Percentiles rank a stretch among this genome's conserved stretches.
phyloP scores from a whole-genome alignment of 2,888 invertebrate species.

The Eulithis prunata region DNA sequence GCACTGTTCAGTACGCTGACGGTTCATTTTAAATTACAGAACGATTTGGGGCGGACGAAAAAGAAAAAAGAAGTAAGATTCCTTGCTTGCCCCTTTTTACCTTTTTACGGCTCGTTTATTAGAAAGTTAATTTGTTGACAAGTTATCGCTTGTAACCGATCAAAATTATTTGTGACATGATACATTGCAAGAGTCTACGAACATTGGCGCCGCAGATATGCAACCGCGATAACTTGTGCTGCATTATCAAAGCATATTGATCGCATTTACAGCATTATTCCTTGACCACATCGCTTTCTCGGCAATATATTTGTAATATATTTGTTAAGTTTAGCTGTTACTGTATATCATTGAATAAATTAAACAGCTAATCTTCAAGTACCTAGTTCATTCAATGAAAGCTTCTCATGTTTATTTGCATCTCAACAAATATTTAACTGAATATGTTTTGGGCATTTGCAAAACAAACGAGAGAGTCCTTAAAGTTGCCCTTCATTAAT shows the following conservation, averaged over 20 bases:
- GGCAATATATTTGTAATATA: conserved; percentile 62
- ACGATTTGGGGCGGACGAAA: conserved; percentile 98
- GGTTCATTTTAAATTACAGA: conserved; percentile 87
- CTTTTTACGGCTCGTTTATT: conserved; percentile 82
- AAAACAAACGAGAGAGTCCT: conserved; percentile 11
- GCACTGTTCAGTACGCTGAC: conserved; percentile 61
- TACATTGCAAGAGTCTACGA: conserved; percentile 53
- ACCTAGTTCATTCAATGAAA: conserved; percentile 55
- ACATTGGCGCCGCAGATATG: conserved; percentile 66
- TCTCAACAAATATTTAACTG: conserved; percentile 42
- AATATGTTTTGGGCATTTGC: background rate
- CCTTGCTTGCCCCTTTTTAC: conserved; percentile 85
- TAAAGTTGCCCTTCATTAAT: conserved; percentile 12
- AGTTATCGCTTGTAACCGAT: conserved; percentile 78
- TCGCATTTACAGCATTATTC: conserved; percentile 73
- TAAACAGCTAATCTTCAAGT: conserved; percentile 69
- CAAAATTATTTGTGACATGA: conserved; percentile 62
- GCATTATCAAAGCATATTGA: conserved; percentile 76
- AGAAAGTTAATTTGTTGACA: conserved; percentile 71
- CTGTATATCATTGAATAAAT: conserved; percentile 30
- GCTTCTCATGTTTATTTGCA: conserved; percentile 79
- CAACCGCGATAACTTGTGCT: conserved; percentile 79
- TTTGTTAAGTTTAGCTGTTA: conserved; percentile 73
- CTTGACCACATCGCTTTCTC: conserved; percentile 80
- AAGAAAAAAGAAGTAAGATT: conserved; percentile 99